Base-by-base conservation (phyloP, 2,888 invertebrate genomes). In the Torymus auratus region DNA sequence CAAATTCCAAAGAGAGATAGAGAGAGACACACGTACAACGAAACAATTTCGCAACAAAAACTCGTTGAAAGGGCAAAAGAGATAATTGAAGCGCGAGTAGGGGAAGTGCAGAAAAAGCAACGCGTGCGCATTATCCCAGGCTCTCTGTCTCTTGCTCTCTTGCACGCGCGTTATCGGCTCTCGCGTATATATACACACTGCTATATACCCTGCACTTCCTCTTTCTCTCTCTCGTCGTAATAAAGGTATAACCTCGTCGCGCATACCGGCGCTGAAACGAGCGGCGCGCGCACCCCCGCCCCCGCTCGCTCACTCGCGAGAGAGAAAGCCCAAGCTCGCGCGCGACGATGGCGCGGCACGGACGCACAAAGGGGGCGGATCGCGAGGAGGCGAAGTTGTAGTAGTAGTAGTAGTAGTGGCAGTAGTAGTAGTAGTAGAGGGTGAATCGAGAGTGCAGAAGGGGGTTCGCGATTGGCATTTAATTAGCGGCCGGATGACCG, bases 401-500 rank as follows among this genome's bases (percentile, higher is more conserved):
- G 52, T 17, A 23, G 50, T n/a, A 52, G n/a, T 10, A 41, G 28
- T 68, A 14, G 52, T 13, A 14, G 50, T n/a, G 17, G 14, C 5
- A 23, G 78, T 85, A 68, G 70, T 79, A 73, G 79, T 81, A 83
- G 85, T 86, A 86, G 87, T 84, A 84, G 88, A 87, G 88, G 87
- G 88, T 86, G 88, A 87, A 85, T 86, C 83, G 87, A 87, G 88
- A 85, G 86, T 84, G 86, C 86, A 86, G 83, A 73, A 80, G 80
- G 62, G 83, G 90, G 87, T 87, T 85, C 88, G 89, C 91, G 90
- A 91, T 91, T 91, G 91, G 91, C 91, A 90, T 90, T 90, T 90
- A 90, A 91, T 90, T 90, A 90, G 90, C 90, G 90, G 89, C 89
- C 69, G 90, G 90, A 90, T 90, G 91, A 90, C 91, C 90, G 89